A percentile compares a stretch with the other conserved stretches of the same genome.
These are phyloP conservation scores for Oasisia sp. DNA, from an alignment of 2,888 invertebrate species.

Conservation along the genomic window DNA sequence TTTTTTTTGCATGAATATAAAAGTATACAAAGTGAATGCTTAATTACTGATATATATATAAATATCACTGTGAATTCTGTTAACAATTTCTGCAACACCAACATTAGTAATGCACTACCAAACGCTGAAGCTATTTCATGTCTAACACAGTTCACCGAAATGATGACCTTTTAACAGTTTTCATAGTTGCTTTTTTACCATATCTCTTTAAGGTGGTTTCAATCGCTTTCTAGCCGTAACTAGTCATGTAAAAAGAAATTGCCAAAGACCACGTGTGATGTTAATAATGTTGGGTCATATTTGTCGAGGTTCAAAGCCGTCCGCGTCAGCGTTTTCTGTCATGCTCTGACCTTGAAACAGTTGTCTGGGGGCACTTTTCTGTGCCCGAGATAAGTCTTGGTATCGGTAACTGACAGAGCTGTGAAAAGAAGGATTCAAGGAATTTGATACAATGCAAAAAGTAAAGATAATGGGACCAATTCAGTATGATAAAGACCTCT, in stretches of 20 bases:
- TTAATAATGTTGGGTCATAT: background rate
- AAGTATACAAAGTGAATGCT: background rate
- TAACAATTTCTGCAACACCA: background rate
- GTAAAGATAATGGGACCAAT: background rate
- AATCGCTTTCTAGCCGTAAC: too few relatives aligned
- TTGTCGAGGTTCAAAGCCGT: background rate
- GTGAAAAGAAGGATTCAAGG: background rate
- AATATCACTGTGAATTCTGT: too few relatives aligned
- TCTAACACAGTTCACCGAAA: too few relatives aligned
- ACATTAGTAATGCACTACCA: background rate
- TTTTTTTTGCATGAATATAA: background rate
- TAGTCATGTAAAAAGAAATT: background rate
- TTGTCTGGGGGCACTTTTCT: background rate
- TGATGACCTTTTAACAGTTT: too few relatives aligned
- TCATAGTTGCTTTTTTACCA: too few relatives aligned
- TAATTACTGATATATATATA: too few relatives aligned
- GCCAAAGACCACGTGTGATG: background rate
- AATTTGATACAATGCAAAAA: background rate
- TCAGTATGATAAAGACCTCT: too few relatives aligned
- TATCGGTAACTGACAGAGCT: background rate
- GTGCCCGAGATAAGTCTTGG: conserved; percentile 7
- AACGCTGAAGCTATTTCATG: background rate
- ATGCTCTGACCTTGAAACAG: background rate
- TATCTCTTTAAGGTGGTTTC: too few relatives aligned
- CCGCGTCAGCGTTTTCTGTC: background rate